phyloP scores from a whole-genome alignment of 2,113 vertebrate species.

The Trematocara stigmaticum region DNA sequence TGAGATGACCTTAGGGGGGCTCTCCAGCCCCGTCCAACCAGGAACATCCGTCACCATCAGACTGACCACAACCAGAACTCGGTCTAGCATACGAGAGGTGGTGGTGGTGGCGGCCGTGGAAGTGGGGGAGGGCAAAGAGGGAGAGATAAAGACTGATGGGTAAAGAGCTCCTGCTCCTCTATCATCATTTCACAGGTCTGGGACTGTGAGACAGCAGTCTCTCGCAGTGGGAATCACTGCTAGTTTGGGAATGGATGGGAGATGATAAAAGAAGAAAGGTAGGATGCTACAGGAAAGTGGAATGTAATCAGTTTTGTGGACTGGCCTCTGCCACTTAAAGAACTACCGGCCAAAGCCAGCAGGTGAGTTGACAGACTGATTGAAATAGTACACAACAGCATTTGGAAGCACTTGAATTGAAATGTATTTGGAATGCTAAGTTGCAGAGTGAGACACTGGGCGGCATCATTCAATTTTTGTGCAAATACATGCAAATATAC shows the following conservation, averaged over 20 bases:
- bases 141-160: slow-evolving; percentile 73
- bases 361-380: slow-evolving; percentile 31
- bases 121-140: neutral
- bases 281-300: slow-evolving; percentile 35
- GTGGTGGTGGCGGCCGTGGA: neutral
- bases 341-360: slow-evolving; percentile 6
- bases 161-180: slow-evolving; percentile 56
- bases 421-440: slow-evolving; percentile 12
- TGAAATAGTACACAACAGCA: slow-evolving; percentile 37
- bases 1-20: slow-evolving; percentile 36
- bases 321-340: slow-evolving; percentile 16
- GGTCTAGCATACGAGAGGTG: slow-evolving; percentile 23
- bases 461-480: slow-evolving; percentile 9
- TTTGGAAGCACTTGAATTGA: slow-evolving; percentile 21
- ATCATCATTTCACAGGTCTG: slow-evolving; percentile 74
- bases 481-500: slow-evolving; percentile 34
- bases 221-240: slow-evolving; percentile 55
- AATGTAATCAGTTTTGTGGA: slow-evolving; percentile 39
- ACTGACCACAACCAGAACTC: slow-evolving; percentile 48
- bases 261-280: slow-evolving; percentile 40
- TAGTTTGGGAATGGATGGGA: slow-evolving; percentile 50
- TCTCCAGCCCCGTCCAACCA: slow-evolving; percentile 17
- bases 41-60: slow-evolving; percentile 64
- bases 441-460: neutral
- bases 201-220: slow-evolving; percentile 51